Base-by-base conservation (phyloP, 2,888 invertebrate species). In the Tinea semifulvella region DNA sequence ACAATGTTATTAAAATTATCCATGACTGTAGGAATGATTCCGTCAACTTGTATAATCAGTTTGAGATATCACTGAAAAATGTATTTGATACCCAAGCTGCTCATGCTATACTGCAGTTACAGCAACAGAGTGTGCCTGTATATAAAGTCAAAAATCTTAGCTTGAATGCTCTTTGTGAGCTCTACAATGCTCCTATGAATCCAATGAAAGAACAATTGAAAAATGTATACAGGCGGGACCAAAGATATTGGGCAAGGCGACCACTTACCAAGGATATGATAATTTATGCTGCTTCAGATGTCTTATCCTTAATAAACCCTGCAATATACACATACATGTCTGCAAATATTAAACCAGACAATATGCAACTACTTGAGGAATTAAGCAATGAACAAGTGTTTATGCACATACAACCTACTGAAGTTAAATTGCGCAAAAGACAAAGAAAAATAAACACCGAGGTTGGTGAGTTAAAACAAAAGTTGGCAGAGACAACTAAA, bases 61-160 rank as follows among this genome's bases (percentile, higher is more conserved):
- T 90, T 80, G 90, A 90, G 53, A 91, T 96, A 51, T 85, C 88
- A 44, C 72, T 96, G 56, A 85, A 85, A 50, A 91, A 90, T 71
- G 92, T 96, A 43, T 96, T 96, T 67, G 96, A 96, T 65, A 96
- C 96, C 25, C 96, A 93, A 84, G 91, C 92, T 26, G 96, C 96
- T 31, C 94, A 97, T 70, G 92, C 96, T 44, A 91, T 97, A 8
- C 74, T 97, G 42, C 94, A 96, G 61, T 90, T 89, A 61, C 96
- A 96, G 75, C 92, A 94, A 57, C 92, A 90, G 48, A 89, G 90
- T 49, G 91, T 93, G 57, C 95, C 96, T 25, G 93, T 96, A 43
- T 94, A 96, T 65, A 97, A 97, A 82, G 94, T 95, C 44, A 96
- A 96, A 75, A 94, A 94, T 65, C 88, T 96, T 40, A 94, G 94